Base-by-base conservation (phyloP, 2,888 invertebrate species). In the Pseudolycoriella hygida region DNA sequence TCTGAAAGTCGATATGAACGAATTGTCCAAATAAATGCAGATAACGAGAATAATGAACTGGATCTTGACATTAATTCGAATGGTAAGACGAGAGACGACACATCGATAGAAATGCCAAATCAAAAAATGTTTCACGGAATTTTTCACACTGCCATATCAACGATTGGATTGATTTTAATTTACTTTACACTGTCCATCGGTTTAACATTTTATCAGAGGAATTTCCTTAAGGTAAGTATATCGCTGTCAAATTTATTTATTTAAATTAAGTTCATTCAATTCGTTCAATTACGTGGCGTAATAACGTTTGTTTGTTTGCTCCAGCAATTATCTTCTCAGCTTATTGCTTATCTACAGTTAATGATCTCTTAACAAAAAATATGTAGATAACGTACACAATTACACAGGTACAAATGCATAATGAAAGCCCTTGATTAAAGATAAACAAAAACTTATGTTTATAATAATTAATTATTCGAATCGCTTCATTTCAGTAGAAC, bases 161-260 rank as follows among this genome's bases (percentile, higher is more conserved):
- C 30, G 8, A 12, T 64, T 46, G 55, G 54, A 25, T 62, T 92
- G 40, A 82, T 96, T 50, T 61, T 82, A 3, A 67, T 87, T 41
- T 97, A 96, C 66, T 90, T 93, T 60, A 72, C 80, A 11, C 74
- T 96, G 46, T 97, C 96, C 12, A 92, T 98, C 55, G 84, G 90
- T 40, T 74, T 98, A 44, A 97, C 94, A 10, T 98, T 97, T 66
- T 98, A 96, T 66, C 96, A 97, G 63, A 79, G 92, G 73, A 84
- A 86, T 79, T 75, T 96, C 45, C 74, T 89, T 51, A 80, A 82
- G 72, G 88, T 87, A 67, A 20, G 17, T 39, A 30, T 30, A 30
- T 11, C n/a, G n/a, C n/a, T n/a, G n/a, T n/a, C n/a, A n/a, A n/a
- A 30, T 30, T 30, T 30, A 10, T 30, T 30, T 30, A 10, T 30